These are phyloP conservation scores for Caenorhabditis doughertyi DNA, from an alignment of 2,888 invertebrate genomes.

Conservation along the genomic window DNA sequence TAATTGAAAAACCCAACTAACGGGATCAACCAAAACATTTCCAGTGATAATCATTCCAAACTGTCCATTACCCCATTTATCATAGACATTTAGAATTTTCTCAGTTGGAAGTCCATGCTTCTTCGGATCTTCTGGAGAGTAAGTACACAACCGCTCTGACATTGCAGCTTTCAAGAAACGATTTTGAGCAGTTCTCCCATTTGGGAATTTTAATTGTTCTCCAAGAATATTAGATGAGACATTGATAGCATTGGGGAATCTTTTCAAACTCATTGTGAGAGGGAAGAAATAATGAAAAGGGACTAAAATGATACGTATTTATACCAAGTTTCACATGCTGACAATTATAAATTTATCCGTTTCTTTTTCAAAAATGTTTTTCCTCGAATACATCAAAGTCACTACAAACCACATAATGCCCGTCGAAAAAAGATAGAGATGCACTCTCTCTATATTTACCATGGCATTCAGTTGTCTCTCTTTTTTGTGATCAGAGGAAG, in stretches of 20 bases:
- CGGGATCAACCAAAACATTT: slow-evolving; percentile 30
- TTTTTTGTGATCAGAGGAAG: not conserved
- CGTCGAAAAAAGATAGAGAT: not conserved
- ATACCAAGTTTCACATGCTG: not conserved
- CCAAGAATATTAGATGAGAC: slow-evolving; percentile 29
- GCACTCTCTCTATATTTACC: slow-evolving; percentile 7
- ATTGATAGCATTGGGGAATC: slow-evolving; percentile 16
- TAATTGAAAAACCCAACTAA: slow-evolving; percentile 4
- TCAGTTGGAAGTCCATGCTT: slow-evolving; percentile 70
- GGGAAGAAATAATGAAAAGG: not conserved
- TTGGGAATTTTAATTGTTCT: slow-evolving; percentile 39
- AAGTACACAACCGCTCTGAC: slow-evolving; percentile 56
- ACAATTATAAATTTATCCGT: not conserved
- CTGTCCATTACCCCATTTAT: slow-evolving; percentile 75
- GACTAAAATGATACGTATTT: no score
- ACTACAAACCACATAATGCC: slow-evolving; percentile 1
- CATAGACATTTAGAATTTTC: slow-evolving; percentile 66
- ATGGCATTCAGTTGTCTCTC: not conserved
- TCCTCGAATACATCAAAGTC: slow-evolving; percentile 8
- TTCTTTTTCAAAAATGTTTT: not conserved
- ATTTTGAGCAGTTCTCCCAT: slow-evolving; percentile 56
- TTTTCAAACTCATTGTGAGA: slow-evolving; percentile 2
- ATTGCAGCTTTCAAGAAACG: slow-evolving; percentile 60
- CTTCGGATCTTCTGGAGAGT: slow-evolving; percentile 50
- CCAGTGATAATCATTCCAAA: slow-evolving; percentile 77